Evolutionary conservation across 2,797 vertebrate species (phyloP), one percentile per base, ranked within the genome.

Genomic region (Strix occidentalis): DNA sequence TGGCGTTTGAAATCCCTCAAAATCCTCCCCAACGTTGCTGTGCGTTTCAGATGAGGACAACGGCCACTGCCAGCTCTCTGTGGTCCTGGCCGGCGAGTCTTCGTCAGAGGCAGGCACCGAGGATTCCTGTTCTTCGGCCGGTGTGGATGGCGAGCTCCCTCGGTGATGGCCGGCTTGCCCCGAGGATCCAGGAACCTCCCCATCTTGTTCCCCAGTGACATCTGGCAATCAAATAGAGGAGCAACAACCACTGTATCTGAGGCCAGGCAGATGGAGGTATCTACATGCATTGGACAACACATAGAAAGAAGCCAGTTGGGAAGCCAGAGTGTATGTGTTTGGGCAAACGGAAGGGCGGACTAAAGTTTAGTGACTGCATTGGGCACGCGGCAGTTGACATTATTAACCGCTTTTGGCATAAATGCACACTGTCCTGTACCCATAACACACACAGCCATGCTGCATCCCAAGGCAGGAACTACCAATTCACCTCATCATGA

Each of bases 181-280:
- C 93, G 97, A 97, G 95, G 97, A 97, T 97, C 97, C 97, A 97
- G 97, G 97, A 97, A 97, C 96, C 96, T 97, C 97, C 97, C 97
- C 97, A 97, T 97, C 97, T 97, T 97, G 97, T 53, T 97, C 96
- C 97, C 97, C 97, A 97, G 96, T 97, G 97, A 97, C 97, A 97
- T 97, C 97, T 97, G 97, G 97, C 97, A 97, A 97, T 97, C 97
- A 97, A 97, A 97, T 97, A 97, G 97, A 97, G 97, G 97, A 97
- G 97, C 97, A 97, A 97, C 97, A 97, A 97, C 97, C 97, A 97
- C 97, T 97, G 97, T 97, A 97, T 97, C 97, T 97, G 97, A 97
- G 97, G 97, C 96, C 97, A 97, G 96, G 97, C 87, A 97, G 97
- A 97, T 97, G 97, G 97, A 97, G 97, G 97, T 95, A 97, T 97